Evolutionary conservation across 2,888 invertebrate species (phyloP), one percentile per base, ranked within the genome.

Genomic region (Drosophila phalerata): DNA sequence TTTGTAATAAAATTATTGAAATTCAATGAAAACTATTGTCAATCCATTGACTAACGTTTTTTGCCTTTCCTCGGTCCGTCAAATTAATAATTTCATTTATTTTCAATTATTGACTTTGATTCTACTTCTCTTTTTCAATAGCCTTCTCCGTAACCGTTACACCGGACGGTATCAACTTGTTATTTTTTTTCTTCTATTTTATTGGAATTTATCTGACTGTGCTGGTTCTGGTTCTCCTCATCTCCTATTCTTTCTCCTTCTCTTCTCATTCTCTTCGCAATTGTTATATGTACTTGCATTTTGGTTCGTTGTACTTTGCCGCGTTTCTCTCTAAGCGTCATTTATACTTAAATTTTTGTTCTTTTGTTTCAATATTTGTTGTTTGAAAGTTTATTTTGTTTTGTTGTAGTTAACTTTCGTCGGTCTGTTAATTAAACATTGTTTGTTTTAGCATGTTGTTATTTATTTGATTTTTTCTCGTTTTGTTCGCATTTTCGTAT

Each of bases 91-190:
- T 38, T 32, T 53, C n/a, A n/a, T 68, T 43, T 32, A 61, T 58
- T 25, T 11, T 17, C 10, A 25, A 25, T 64, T 58, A 66, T 77
- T 75, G 77, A 77, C 77, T 57, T 71, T 53, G 28, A 51, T 56
- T 61, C 22, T 38, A 30, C 19, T 28, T 34, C 48, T 19, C 45
- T 11, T 42, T 42, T 19, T 56, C 9, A 22, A 15, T 3, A 30
- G 30, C 5, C 32, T 51, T 8, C 51, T 64, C 34, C 58, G 28
- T 58, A 65, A 47, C 77, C 72, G 71, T 77, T 71, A 58, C 66
- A 55, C 75, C 71, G 81, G 80, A 80, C 80, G 81, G 77, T 77
- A 47, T 80, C 43, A 77, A 68, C 71, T 71, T 69, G 61, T 60
- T 30, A 13, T 60, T 38, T 34, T 13, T 22, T 11, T 38, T 40